Conservation (phyloP, 2,888 invertebrate species). For the Linnaemya vulpina region DNA sequence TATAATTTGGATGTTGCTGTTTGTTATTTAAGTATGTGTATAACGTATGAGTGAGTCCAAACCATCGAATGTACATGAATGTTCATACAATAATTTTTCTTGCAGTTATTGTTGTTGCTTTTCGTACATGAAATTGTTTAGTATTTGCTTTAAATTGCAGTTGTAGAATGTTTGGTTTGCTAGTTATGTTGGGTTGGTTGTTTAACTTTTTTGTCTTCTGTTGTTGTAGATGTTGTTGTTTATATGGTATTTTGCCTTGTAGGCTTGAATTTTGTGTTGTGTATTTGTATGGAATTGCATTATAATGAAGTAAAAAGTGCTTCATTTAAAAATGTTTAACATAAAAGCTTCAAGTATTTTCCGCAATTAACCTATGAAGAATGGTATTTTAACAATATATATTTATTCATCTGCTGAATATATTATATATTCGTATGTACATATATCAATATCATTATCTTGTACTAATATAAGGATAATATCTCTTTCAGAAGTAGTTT, state of each 20-base stretch:
- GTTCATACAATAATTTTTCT: slow-evolving; percentile 52
- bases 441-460: no score
- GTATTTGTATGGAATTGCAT: slow-evolving; percentile 58
- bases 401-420: no score
- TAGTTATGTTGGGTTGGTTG: slow-evolving; percentile 38
- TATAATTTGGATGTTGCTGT: slow-evolving; percentile 68
- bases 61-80: slow-evolving; percentile 55
- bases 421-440: no score
- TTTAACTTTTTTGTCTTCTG: slow-evolving; percentile 11
- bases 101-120: slow-evolving; percentile 18
- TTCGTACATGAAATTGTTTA: slow-evolving; percentile 48
- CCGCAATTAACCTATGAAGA: slow-evolving; percentile 48
- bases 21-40: slow-evolving; percentile 68
- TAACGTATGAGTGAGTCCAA: slow-evolving; percentile 58
- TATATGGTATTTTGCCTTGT: slow-evolving; percentile 51
- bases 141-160: slow-evolving; percentile 59
- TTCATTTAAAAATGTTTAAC: slow-evolving; percentile 62
- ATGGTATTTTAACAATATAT: neutral
- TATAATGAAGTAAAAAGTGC: slow-evolving; percentile 69
- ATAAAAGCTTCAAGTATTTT: slow-evolving; percentile 57
- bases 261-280: slow-evolving; percentile 56
- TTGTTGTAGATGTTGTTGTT: slow-evolving; percentile 26
- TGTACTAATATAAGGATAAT: no score
- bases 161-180: slow-evolving; percentile 58
- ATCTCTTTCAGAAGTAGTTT: no score